Evolutionary conservation across 2,888 invertebrate genomes (phyloP).

Genomic region (Acanthacorydalis orientalis): DNA sequence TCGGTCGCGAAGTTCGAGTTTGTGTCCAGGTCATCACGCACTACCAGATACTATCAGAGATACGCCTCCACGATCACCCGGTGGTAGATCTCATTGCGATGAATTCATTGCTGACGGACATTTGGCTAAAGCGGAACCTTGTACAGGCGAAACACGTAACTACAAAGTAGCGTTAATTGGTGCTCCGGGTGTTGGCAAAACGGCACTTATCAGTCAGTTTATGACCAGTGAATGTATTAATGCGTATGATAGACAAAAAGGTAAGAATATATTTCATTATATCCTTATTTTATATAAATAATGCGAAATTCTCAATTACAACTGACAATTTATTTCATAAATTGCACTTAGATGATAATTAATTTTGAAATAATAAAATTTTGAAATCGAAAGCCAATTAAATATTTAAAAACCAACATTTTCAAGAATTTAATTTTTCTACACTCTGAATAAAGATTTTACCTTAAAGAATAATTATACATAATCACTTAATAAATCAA

Average conservation of each 20-base stretch:
- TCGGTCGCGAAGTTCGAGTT: constrained; percentile 66
- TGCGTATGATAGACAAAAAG: constrained; percentile 76
- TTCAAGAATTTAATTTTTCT: too few species aligned
- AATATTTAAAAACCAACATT: too few species aligned
- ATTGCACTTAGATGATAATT: too few species aligned
- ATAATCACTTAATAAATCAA: too few species aligned
- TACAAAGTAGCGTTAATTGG: constrained; percentile 64
- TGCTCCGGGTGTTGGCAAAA: constrained; percentile 68
- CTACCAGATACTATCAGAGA: constrained; percentile 13
- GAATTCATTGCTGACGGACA: constrained; percentile 26
- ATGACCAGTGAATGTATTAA: constrained; percentile 90
- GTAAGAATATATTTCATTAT: constrained; percentile 24
- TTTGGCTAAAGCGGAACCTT: constrained; percentile 21
- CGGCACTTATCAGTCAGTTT: constrained; percentile 72
- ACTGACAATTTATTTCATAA: too few species aligned
- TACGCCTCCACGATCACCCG: constrained; percentile 11
- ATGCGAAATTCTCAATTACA: too few species aligned
- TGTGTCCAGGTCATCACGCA: constrained; percentile 37
- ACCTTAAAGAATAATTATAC: too few species aligned
- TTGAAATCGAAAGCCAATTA: too few species aligned
- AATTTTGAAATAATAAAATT: too few species aligned
- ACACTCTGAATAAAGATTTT: too few species aligned
- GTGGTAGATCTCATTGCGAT: constrained; percentile 17
- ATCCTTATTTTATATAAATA: too few species aligned
- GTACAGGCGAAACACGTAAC: constrained; percentile 22